phyloP scores from a whole-genome alignment of 1,140 invertebrate genomes.

The Formica selysi region DNA sequence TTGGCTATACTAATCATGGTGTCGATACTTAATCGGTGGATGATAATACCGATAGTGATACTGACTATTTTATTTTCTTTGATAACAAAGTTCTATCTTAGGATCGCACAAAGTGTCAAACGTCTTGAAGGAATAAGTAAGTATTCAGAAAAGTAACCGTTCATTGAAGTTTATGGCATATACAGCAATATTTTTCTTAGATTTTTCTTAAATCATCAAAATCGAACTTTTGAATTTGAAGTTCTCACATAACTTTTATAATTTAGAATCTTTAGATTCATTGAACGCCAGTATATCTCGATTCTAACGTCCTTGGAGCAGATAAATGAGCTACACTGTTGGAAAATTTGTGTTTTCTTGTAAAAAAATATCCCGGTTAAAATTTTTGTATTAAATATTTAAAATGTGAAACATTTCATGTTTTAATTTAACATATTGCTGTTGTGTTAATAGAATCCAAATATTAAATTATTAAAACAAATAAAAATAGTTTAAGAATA shows the following conservation, averaged over 20 bases:
- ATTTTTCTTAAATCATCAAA: background rate
- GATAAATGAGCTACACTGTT: background rate
- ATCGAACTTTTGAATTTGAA: background rate
- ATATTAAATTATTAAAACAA: no score
- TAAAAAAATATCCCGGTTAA: no score
- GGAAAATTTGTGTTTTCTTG: no score
- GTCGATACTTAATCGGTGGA: constrained; percentile 87
- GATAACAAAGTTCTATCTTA: constrained; percentile 88
- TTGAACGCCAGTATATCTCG: background rate
- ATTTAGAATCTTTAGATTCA: background rate
- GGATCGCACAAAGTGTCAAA: constrained; percentile 88
- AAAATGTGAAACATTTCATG: no score
- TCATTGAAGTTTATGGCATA: background rate
- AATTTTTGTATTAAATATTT: no score
- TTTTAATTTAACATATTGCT: no score
- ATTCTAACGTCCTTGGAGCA: background rate
- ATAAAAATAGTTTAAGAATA: no score
- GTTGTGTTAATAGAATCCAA: no score
- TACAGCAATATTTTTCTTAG: background rate
- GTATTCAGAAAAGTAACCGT: constrained; percentile 31
- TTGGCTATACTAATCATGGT: constrained; percentile 87
- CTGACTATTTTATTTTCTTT: constrained; percentile 87
- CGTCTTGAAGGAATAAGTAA: constrained; percentile 87
- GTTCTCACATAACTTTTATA: background rate
- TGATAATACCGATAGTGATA: constrained; percentile 87